phyloP scores from a whole-genome alignment of 2,888 invertebrate species.

The Dyspetes luteomarginatus region DNA sequence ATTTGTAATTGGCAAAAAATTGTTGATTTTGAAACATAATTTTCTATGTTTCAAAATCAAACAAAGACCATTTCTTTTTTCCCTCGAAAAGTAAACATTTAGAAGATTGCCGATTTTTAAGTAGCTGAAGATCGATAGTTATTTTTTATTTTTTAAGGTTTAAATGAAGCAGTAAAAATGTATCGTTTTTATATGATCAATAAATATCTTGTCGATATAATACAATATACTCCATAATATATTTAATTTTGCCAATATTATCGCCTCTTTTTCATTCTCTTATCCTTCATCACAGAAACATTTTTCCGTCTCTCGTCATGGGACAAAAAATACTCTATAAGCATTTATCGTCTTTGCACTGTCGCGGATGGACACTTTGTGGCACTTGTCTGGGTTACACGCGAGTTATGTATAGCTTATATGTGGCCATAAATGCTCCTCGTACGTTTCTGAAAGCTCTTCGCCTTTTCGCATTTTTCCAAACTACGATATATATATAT shows the following conservation, averaged over 20 bases:
- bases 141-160: too few species aligned
- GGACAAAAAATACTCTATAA: not conserved
- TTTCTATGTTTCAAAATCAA: too few species aligned
- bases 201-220: too few species aligned
- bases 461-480: constrained; percentile 12
- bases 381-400: not conserved
- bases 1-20: too few species aligned
- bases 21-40: too few species aligned
- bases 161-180: too few species aligned
- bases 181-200: too few species aligned
- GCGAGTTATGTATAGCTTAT: not conserved
- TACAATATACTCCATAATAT: not conserved
- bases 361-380: constrained; percentile 13
- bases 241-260: not conserved
- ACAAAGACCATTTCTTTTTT: too few species aligned
- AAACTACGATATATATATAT: not conserved
- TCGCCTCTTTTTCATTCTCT: not conserved
- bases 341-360: constrained; percentile 3
- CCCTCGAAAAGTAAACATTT: too few species aligned
- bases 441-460: constrained; percentile 20
- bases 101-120: too few species aligned
- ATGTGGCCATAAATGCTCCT: constrained; percentile 22
- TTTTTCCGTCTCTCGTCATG: not conserved
- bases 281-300: not conserved
- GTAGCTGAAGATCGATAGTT: too few species aligned